These are phyloP conservation scores for Centroberyx gerrardi DNA, from an alignment of 2,797 vertebrate species.

Conservation along the genomic window DNA sequence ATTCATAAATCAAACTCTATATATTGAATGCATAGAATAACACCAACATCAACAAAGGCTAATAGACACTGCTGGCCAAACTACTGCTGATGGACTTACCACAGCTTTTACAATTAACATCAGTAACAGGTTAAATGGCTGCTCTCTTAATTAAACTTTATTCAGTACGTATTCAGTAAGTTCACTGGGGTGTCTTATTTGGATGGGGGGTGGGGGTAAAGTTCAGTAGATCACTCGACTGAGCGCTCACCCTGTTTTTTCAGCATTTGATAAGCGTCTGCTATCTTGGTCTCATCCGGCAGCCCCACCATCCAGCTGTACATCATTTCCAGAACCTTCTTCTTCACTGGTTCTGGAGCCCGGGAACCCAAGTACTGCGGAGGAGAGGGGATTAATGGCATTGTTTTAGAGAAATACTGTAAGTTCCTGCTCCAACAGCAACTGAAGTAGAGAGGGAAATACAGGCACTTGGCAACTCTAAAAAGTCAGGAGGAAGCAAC, in stretches of 20 bases:
- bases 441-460: too few relatives aligned
- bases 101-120: neutral
- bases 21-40: neutral
- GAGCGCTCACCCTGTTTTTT: slow-evolving; percentile 94
- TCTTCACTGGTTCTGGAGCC: slow-evolving; percentile 94
- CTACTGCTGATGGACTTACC: neutral
- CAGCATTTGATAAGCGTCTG: slow-evolving; percentile 97
- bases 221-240: too few relatives aligned
- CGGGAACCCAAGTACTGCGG: slow-evolving; percentile 93
- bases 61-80: neutral
- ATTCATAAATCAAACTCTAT: neutral
- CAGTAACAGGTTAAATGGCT: too few relatives aligned
- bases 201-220: too few relatives aligned
- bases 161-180: too few relatives aligned
- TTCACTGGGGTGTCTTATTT: too few relatives aligned
- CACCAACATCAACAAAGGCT: neutral
- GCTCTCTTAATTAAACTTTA: too few relatives aligned
- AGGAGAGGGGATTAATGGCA: neutral
- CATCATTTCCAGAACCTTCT: slow-evolving; percentile 94
- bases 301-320: slow-evolving; percentile 94
- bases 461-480: neutral
- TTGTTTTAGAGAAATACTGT: neutral
- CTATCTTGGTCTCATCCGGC: slow-evolving; percentile 94
- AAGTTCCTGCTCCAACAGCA: too few relatives aligned
- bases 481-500: neutral